Evolutionary conservation across 2,888 invertebrate species (phyloP).

Genomic region (Zeuzera pyrina): DNA sequence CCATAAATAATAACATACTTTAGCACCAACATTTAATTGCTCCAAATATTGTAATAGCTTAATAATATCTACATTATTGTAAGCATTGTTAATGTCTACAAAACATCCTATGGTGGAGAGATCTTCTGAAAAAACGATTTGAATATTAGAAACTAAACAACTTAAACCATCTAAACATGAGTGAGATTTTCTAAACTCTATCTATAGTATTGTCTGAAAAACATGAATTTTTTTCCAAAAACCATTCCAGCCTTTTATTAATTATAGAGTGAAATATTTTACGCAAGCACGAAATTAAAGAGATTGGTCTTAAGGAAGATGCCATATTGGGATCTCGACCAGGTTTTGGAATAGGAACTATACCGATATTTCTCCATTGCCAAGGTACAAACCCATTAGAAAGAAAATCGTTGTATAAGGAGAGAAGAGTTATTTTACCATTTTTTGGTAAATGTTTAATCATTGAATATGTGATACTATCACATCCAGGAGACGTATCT

Average conservation of each 20-base stretch:
- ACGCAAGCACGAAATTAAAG: slow-evolving; percentile 14
- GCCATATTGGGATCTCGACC: background rate
- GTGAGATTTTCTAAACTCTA: too few species aligned
- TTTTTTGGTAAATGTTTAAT: too few species aligned
- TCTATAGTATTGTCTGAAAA: slow-evolving; percentile 10
- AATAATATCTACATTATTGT: too few species aligned
- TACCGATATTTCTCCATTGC: slow-evolving; percentile 13
- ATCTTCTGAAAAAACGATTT: slow-evolving; percentile 11
- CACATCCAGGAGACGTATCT: too few species aligned
- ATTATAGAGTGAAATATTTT: slow-evolving; percentile 17
- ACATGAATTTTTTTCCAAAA: slow-evolving; percentile 10
- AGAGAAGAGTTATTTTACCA: too few species aligned
- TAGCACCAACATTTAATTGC: slow-evolving; percentile 1
- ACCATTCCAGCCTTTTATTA: slow-evolving; percentile 16
- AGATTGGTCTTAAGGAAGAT: slow-evolving; percentile 11
- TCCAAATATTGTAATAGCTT: slow-evolving; percentile 3
- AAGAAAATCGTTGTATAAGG: too few species aligned
- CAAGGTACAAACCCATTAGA: too few species aligned
- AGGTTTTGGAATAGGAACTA: slow-evolving; percentile 16
- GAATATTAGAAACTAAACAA: slow-evolving; percentile 7
- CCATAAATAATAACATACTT: slow-evolving; percentile 8
- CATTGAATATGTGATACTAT: too few species aligned
- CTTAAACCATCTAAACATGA: too few species aligned
- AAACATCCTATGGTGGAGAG: slow-evolving; percentile 8
- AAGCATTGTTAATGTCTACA: slow-evolving; percentile 10